Evolutionary conservation across 2,113 vertebrate genomes (phyloP), one percentile per base, ranked within the genome.

Genomic region (Dicentrarchus labrax): DNA sequence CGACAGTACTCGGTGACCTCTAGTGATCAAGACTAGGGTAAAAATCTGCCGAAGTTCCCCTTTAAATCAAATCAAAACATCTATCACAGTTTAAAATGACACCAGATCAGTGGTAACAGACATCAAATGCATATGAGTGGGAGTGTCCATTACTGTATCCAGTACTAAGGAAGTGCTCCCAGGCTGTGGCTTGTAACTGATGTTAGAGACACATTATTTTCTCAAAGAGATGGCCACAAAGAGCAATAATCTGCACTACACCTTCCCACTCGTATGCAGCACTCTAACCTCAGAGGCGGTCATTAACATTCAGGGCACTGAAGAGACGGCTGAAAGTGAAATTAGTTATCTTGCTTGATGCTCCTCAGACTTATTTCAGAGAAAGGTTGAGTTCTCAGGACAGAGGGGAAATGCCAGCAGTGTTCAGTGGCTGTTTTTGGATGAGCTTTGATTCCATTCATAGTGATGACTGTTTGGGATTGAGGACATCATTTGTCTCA

Each of bases 251-350:
- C 21, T 67, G 53, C 45, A 10, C 45, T 53, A 5, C 16, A 78
- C 45, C 72, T 30, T 7, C 36, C 51, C 43, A 59, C 57, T 67
- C 21, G 0, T 12, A 9, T 62, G 48, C 43, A 56, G 41, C 72
- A 54, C 24, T 75, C 57, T 47, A 68, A 79, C 71, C 78, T 82
- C 69, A 72, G 78, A 82, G 59, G 22, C 54, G 50, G 39, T 65
- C 51, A 74, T 77, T 83, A 81, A 24, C 13, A 85, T 80, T 80
- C 83, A 81, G 51, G 39, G 68, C 77, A 80, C 64, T 53, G 21
- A 62, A 10, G 53, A 50, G 36, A 59, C 0, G 13, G 4, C 67
- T 69, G 61, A 36, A 83, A 77, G 69, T 72, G 17, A 71, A 86
- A 75, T 61, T 6, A 68, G 50, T 82, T 75, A 57, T 78, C 81